phyloP scores from a whole-genome alignment of 1,140 invertebrate genomes.

The Lepeophtheirus salmonis region DNA sequence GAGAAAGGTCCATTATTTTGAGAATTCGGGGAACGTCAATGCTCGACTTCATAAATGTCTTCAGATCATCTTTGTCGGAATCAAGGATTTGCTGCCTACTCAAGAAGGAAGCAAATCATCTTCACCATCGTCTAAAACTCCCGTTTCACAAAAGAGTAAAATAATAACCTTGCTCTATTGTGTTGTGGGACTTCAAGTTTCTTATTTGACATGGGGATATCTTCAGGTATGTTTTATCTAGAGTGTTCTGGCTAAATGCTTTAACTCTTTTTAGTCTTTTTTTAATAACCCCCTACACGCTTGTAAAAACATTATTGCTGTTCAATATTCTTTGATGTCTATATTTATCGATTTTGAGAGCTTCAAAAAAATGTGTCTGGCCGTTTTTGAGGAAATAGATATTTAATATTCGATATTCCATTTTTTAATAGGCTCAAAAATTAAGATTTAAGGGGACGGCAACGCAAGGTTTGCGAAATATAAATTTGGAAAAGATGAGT shows the following conservation, averaged over 20 bases:
- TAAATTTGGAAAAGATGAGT: too few relatives aligned
- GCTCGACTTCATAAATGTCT: background rate
- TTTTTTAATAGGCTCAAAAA: too few relatives aligned
- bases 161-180: constrained; percentile 38
- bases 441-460: too few relatives aligned
- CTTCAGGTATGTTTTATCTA: constrained; percentile 85
- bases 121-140: constrained; percentile 31
- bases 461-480: too few relatives aligned
- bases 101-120: constrained; percentile 8
- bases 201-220: constrained; percentile 82
- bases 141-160: background rate
- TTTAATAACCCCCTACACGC: background rate
- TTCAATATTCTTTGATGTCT: too few relatives aligned
- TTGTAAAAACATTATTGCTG: too few relatives aligned
- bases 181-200: constrained; percentile 65
- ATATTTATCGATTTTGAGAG: too few relatives aligned
- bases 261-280: constrained; percentile 25
- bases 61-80: background rate
- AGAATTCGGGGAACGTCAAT: background rate
- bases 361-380: too few relatives aligned
- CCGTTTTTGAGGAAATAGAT: too few relatives aligned
- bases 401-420: too few relatives aligned
- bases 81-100: background rate
- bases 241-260: too few relatives aligned
- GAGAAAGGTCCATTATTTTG: background rate